Evolutionary conservation across 37 sponge, comb jelly and placozoan species (phyloP), one percentile per base, ranked within the genome.

Genomic region (Dysidea cf. avara): DNA sequence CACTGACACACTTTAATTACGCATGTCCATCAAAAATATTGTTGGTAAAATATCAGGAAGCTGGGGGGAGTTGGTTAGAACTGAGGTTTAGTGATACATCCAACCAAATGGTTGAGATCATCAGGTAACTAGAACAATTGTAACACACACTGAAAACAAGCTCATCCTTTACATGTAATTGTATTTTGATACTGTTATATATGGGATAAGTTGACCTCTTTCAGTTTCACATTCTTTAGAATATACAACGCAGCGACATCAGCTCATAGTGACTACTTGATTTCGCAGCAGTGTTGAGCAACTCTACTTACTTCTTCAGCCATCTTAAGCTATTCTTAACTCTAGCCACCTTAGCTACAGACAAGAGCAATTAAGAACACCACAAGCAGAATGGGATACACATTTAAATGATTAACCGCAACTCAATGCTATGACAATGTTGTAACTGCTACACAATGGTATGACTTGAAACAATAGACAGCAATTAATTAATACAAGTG

Each of bases 161-260:
- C 9, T 20, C 24, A 56, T 39, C 48, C 6, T 63, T 76, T 55
- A 87, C 88, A 59, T 24, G 73, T 72, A 17, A 87, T 71, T 18
- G 78, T 52, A 13, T 69, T 20, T 69, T 71, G 13, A 90, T 43
- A 48, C 72, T 64, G 53, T 90, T n/a, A n/a, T n/a, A n/a, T 90
- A 33, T 76, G 53, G 22, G 85, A 62, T 55, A 85, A 58, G 53
- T 53, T 47, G 33, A 85, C 68, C 53, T 39, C 61, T 64, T 69
- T 16, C 47, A 90, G 59, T 29, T 76, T 52, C 6, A 76, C 61
- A 0, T 64, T 80, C 28, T 71, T 81, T 68, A 87, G 22, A 0
- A 87, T 56, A 55, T 82, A 74, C 64, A 81, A 88, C 33, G 82
- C 79, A 33, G 89, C 83, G 11, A 88, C 69, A 29, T 56, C 50